phyloP scores from a whole-genome alignment of 2,113 vertebrate species.

The Oostethus manadensis region DNA sequence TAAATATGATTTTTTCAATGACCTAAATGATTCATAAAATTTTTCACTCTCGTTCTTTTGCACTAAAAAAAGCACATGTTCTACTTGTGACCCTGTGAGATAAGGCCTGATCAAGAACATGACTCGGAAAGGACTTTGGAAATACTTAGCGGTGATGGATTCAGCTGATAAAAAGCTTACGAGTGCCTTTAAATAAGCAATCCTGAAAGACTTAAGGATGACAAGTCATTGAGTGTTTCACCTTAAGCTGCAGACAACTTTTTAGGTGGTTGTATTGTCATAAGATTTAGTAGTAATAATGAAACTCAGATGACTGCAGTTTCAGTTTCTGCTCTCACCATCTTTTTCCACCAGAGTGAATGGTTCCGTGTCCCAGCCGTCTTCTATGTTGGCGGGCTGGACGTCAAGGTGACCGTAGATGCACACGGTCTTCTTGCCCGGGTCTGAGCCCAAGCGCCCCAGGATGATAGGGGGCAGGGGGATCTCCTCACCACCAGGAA shows the following conservation, averaged over 20 bases:
- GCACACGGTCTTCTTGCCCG: constrained; percentile 88
- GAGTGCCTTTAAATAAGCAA: constrained; percentile 5
- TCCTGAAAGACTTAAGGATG: not conserved
- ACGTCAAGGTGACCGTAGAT: constrained; percentile 95
- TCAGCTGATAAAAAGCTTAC: constrained; percentile 35
- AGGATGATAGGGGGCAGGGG: constrained; percentile 88
- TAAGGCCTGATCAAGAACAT: constrained; percentile 25
- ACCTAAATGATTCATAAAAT: not conserved
- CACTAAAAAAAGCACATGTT: no score
- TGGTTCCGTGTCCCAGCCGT: constrained; percentile 93
- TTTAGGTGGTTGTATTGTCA: no score
- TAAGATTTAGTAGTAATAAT: no score
- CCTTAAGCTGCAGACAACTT: not conserved
- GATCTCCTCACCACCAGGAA: constrained; percentile 84
- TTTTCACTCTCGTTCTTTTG: no score
- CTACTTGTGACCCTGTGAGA: constrained; percentile 3
- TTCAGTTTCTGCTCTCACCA: constrained; percentile 64
- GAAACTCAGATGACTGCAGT: no score
- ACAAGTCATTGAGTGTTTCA: not conserved
- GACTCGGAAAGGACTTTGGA: constrained; percentile 47
- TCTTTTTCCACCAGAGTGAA: constrained; percentile 90
- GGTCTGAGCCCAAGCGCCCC: constrained; percentile 82
- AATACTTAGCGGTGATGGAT: constrained; percentile 21
- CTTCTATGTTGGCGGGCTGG: constrained; percentile 83
- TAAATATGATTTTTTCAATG: not conserved